Evolutionary conservation across 2,113 vertebrate species (phyloP).

Genomic region (Gymnocephalus cernua): DNA sequence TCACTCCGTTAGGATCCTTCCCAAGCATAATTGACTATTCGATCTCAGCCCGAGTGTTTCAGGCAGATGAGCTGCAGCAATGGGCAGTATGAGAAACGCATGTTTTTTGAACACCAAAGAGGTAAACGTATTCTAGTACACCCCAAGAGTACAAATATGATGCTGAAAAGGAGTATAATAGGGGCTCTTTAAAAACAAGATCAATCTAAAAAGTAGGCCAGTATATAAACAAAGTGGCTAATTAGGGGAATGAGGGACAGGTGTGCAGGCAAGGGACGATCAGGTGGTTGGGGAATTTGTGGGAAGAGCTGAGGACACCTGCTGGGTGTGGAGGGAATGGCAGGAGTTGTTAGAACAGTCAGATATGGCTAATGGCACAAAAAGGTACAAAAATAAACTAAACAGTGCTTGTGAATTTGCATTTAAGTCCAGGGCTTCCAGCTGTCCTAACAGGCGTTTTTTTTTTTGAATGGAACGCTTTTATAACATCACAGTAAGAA

Average conservation of each 20-base stretch:
- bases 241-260: not conserved
- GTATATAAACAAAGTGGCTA: not conserved
- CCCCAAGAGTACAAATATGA: no score
- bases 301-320: constrained; percentile 21
- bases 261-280: constrained; percentile 14
- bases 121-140: no score
- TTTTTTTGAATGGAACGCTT: not conserved
- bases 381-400: not conserved
- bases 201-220: not conserved
- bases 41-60: no score
- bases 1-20: no score
- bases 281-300: not conserved
- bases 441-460: not conserved
- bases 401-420: not conserved
- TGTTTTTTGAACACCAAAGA: no score
- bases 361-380: not conserved
- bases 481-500: not conserved
- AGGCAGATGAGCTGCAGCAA: no score
- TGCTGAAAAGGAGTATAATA: no score
- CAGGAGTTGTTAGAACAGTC: not conserved
- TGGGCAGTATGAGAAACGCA: no score
- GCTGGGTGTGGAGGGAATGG: not conserved
- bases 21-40: no score
- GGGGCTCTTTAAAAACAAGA: not conserved
- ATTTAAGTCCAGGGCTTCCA: not conserved